A percentile compares a stretch with the other conserved stretches of the same genome.
These are phyloP conservation scores for Stegodyphus dumicola DNA, from an alignment of 1,140 invertebrate species.

Conservation along the genomic window DNA sequence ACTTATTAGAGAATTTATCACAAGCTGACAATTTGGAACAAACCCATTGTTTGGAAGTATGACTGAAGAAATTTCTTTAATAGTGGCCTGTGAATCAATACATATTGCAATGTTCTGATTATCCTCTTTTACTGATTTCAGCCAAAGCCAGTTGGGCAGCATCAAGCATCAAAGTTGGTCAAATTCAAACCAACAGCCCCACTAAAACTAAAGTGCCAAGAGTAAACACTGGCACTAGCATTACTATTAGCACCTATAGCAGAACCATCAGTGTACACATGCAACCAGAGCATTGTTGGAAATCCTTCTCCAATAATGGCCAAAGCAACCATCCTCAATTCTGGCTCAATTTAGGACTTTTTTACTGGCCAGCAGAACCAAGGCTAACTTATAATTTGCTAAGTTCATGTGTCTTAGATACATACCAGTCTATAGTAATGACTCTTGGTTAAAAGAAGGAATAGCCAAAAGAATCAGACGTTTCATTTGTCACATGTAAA, in stretches of 20 bases:
- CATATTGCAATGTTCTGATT: neutral
- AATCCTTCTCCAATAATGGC: neutral
- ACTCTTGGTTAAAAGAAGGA: too few relatives aligned
- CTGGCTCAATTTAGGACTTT: neutral
- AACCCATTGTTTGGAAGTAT: neutral
- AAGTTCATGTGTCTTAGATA: neutral
- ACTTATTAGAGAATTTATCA: neutral
- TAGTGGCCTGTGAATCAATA: slow-evolving; percentile 2
- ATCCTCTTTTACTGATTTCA: neutral
- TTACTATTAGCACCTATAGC: neutral
- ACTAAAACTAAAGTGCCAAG: neutral
- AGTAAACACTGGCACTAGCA: neutral
- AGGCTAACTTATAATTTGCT: neutral
- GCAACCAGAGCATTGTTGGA: neutral
- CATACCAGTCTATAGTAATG: too few relatives aligned
- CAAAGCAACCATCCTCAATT: neutral
- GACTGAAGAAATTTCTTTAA: neutral
- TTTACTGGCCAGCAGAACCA: neutral
- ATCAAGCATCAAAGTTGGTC: neutral
- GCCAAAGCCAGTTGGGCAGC: neutral
- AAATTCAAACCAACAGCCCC: neutral
- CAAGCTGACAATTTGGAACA: neutral
- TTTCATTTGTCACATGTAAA: too few relatives aligned
- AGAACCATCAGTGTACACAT: neutral
- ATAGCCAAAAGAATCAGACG: too few relatives aligned